A percentile compares a stretch with the other conserved stretches of the same genome.
Evolutionary conservation across 2,797 vertebrate genomes (phyloP).

Genomic region (Avahi laniger): DNA sequence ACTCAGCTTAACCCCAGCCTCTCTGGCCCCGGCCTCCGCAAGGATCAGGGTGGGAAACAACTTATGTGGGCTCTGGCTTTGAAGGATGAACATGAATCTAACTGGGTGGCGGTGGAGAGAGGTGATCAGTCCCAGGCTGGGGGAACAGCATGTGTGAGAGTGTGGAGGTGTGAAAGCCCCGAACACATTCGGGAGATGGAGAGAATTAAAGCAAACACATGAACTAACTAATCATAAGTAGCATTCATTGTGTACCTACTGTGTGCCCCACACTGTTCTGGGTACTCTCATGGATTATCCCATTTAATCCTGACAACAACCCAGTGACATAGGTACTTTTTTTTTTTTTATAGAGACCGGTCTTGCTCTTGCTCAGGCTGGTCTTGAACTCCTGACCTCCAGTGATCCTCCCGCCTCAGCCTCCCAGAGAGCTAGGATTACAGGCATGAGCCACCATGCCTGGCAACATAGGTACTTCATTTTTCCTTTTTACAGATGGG

Average conservation of each 20-base stretch:
- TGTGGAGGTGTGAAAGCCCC: background rate
- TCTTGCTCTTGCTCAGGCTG: too few species aligned
- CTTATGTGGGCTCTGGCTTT: background rate
- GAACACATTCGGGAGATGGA: background rate
- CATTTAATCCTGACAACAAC: background rate
- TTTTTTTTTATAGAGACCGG: too few species aligned
- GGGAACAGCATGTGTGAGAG: background rate
- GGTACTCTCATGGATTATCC: background rate
- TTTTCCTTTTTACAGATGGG: background rate
- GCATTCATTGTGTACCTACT: background rate
- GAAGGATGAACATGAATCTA: background rate
- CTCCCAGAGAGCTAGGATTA: too few species aligned
- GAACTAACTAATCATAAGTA: background rate
- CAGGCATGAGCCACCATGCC: too few species aligned
- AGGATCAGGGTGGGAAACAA: background rate
- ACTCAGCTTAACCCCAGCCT: background rate
- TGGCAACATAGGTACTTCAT: background rate
- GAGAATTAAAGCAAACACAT: background rate
- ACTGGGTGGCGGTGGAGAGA: background rate
- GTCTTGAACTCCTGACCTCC: too few species aligned
- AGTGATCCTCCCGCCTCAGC: too few species aligned
- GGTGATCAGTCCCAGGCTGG: background rate
- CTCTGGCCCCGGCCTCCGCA: background rate
- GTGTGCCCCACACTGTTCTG: background rate
- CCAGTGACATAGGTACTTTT: background rate